Conservation (phyloP, 2,888 invertebrate species). For the Megaustenia siamemsis region DNA sequence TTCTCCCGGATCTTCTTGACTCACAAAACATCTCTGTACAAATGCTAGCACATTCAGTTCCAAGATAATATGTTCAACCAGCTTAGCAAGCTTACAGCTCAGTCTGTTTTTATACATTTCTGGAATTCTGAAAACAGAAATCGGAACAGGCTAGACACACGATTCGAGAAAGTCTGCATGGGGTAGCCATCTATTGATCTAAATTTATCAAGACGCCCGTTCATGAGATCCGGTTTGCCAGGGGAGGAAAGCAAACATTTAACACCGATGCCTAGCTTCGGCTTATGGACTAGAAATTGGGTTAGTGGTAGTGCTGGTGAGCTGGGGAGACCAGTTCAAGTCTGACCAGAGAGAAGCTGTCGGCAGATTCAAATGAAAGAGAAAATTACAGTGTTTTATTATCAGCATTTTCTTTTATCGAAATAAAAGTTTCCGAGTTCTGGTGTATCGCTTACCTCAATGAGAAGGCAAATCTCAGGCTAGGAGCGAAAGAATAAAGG, state of each 20-base stretch:
- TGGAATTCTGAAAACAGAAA: constrained; percentile 19
- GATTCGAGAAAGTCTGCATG: neutral
- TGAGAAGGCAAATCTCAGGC: constrained; percentile 29
- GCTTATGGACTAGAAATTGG: constrained; percentile 40
- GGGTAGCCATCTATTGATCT: constrained; percentile 43
- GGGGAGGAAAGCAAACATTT: constrained; percentile 47
- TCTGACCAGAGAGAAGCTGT: constrained; percentile 10
- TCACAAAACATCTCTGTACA: too few relatives aligned
- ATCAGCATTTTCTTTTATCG: neutral
- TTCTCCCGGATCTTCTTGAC: too few relatives aligned
- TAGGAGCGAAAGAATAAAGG: too few relatives aligned
- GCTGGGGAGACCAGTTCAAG: neutral
- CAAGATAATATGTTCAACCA: too few relatives aligned
- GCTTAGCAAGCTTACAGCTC: too few relatives aligned
- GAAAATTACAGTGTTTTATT: constrained; percentile 32
- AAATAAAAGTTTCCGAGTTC: constrained; percentile 3
- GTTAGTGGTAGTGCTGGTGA: constrained; percentile 28
- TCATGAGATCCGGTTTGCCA: constrained; percentile 18
- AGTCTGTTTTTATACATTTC: neutral
- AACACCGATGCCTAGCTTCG: neutral
- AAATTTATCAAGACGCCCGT: constrained; percentile 33
- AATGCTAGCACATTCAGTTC: too few relatives aligned
- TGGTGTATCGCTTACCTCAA: constrained; percentile 8
- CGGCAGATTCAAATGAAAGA: constrained; percentile 11
- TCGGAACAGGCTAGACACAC: neutral